Base-by-base conservation (phyloP, 2,888 invertebrate species). In the Zaprionus bogoriensis region DNA sequence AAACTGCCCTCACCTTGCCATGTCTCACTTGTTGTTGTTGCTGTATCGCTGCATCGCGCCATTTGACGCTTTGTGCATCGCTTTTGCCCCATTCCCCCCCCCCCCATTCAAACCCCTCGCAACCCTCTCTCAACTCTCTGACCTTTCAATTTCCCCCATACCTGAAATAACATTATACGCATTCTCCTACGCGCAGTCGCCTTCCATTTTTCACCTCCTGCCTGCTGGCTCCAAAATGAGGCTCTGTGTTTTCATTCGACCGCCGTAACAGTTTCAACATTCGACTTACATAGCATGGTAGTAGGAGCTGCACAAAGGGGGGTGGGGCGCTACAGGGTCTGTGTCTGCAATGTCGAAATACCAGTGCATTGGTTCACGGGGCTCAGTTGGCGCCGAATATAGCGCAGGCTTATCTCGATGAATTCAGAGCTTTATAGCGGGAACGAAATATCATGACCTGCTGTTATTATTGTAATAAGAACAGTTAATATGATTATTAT, bases 51-150 rank as follows among this genome's bases (percentile, higher is more conserved):
- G 53, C 53, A 65, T 17, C 54, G 41, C 52, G 45, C 62, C 46
- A 69, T 47, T 68, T 68, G 52, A 14, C 39, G 41, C 59, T 54
- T 45, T 47, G 25, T 53, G 39, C 44, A 41, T 44, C 42, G 19
- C 61, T 17, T 28, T 28, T 27, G 17, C 23, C 6, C 9, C 6
- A n/a, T 25, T 30, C 23, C 12, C 17, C 27, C 5, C 2, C 9
- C 14, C 10, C 12, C 5, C 36, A 10, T 10, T 2, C 55, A 6
- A 7, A 12, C 10, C 9, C 42, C n/a, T 4, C n/a, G n/a, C 25
- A 14, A 5, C 4, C 14, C 45, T 1, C 23, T 22, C 3, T 0
- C 10, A 6, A 12, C 30, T 10, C 4, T 4, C 9, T 20, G 39
- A 1, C 14, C 12, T 2, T 20, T 5, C n/a, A n/a, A n/a, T n/a